Percentiles rank a stretch among this genome's conserved stretches.
Evolutionary conservation across 2,888 invertebrate genomes (phyloP).

Genomic region (Candidula unifasciata): DNA sequence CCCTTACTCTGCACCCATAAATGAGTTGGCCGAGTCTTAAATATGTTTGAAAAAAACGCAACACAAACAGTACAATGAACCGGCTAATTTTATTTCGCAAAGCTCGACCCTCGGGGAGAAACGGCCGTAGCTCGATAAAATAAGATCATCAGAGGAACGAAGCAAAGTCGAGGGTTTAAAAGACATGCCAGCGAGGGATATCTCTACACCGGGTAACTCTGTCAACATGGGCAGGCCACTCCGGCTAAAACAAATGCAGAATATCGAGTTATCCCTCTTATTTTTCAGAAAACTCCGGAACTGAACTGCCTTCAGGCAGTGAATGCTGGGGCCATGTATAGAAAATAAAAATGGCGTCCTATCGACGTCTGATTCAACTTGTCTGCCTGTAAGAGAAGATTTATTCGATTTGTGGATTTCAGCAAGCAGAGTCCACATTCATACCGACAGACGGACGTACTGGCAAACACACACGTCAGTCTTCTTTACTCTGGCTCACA

Average conservation of each 20-base stretch:
- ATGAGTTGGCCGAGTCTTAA: no score
- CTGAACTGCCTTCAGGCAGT: slow-evolving; percentile 26
- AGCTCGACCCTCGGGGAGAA: no score
- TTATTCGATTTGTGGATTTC: slow-evolving; percentile 34
- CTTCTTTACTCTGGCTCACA: background rate
- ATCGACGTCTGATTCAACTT: slow-evolving; percentile 31
- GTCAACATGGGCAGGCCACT: slow-evolving; percentile 39
- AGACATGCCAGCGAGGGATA: background rate
- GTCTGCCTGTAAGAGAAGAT: slow-evolving; percentile 18
- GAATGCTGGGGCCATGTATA: slow-evolving; percentile 40
- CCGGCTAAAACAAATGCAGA: slow-evolving; percentile 36
- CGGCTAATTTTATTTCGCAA: no score
- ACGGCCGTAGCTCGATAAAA: no score
- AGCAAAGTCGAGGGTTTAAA: no score
- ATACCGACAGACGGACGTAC: slow-evolving; percentile 1
- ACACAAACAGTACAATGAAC: no score
- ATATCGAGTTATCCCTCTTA: slow-evolving; percentile 41
- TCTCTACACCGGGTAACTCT: slow-evolving; percentile 14
- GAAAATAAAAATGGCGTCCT: slow-evolving; percentile 40
- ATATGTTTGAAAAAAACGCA: no score
- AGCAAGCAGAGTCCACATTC: slow-evolving; percentile 27
- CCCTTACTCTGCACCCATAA: no score
- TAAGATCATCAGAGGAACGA: no score
- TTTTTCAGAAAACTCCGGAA: slow-evolving; percentile 36
- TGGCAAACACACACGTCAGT: background rate